A percentile compares a stretch with the other conserved stretches of the same genome.
These are phyloP conservation scores for Dinoponera quadriceps DNA, from an alignment of 1,140 invertebrate species.

Conservation along the genomic window DNA sequence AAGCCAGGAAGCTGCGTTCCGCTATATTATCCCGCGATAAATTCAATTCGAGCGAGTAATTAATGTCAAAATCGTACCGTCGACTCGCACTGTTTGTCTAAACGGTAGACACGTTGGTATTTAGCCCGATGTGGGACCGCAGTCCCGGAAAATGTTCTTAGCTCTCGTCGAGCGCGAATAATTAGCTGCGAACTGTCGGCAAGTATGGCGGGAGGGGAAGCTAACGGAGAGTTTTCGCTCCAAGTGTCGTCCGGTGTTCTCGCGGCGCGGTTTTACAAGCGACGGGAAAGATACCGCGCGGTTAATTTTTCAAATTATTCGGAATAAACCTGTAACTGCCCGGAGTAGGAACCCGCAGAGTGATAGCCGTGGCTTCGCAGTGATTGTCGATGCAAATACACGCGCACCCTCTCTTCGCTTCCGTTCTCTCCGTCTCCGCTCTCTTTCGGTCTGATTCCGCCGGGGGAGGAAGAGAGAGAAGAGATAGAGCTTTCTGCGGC, in stretches of 20 bases:
- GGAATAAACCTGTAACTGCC: conserved; percentile 73
- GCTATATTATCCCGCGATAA: conserved; percentile 5
- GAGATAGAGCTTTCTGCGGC: conserved; percentile 82
- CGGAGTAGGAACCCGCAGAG: conserved; percentile 73
- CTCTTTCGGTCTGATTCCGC: conserved; percentile 76
- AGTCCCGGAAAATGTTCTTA: neutral
- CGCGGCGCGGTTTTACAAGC: neutral
- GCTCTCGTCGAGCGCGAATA: conserved; percentile 9
- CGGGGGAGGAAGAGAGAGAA: conserved; percentile 71
- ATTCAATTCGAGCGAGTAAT: neutral
- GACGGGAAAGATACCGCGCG: conserved; percentile 21
- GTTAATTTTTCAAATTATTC: conserved; percentile 77
- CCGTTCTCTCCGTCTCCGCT: conserved; percentile 45
- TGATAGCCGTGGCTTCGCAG: conserved; percentile 73
- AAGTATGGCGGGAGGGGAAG: conserved; percentile 10
- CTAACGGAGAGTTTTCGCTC: neutral
- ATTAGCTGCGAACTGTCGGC: neutral
- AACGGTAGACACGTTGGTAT: neutral
- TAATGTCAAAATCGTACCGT: conserved; percentile 9
- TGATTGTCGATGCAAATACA: conserved; percentile 82
- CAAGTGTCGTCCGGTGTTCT: conserved; percentile 30
- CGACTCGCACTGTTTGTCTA: conserved; percentile 3
- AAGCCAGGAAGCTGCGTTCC: neutral
- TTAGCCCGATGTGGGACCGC: neutral
- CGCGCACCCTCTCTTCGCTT: conserved; percentile 63